Percentiles rank a stretch among this genome's conserved stretches.
Evolutionary conservation across 2,797 vertebrate genomes (phyloP).

Genomic region (Remorina albescens): DNA sequence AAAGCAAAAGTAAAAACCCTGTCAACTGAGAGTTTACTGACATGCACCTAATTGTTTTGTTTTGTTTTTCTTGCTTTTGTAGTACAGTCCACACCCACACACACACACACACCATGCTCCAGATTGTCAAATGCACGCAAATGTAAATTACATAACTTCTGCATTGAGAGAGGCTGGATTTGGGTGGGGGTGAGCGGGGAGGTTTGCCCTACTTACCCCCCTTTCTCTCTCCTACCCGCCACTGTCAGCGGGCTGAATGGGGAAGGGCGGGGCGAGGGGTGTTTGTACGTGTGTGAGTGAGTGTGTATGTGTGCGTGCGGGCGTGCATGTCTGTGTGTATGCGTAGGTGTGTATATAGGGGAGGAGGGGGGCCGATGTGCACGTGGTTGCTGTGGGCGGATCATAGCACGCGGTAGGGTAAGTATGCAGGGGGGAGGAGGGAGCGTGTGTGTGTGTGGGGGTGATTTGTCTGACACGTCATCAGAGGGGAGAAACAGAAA

Average conservation of each 20-base stretch:
- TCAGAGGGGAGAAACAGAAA: conserved; percentile 69
- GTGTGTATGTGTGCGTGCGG: conserved; percentile 17
- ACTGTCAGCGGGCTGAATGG: conserved; percentile 70
- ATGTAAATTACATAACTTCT: conserved; percentile 82
- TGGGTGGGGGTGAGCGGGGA: conserved; percentile 33
- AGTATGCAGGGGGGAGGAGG: conserved; percentile 48
- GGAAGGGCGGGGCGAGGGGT: conserved; percentile 60
- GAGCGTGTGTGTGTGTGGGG: no score
- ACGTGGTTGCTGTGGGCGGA: conserved; percentile 83
- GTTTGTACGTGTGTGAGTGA: conserved; percentile 13
- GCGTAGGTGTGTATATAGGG: conserved; percentile 44
- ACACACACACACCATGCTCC: conserved; percentile 44
- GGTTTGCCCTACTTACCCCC: conserved; percentile 74
- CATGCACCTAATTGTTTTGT: neutral
- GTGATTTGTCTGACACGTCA: conserved; percentile 85
- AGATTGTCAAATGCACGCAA: conserved; percentile 63
- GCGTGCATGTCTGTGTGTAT: conserved; percentile 37
- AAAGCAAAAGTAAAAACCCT: neutral
- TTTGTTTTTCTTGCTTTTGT: conserved; percentile 6
- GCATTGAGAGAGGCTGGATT: conserved; percentile 53
- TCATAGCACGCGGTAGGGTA: conserved; percentile 82
- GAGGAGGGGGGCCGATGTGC: conserved; percentile 64
- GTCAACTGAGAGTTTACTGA: neutral
- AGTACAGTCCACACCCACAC: conserved; percentile 12
- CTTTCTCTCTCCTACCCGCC: conserved; percentile 62